A percentile compares a stretch with the other conserved stretches of the same genome.
Conservation (phyloP, 2,113 vertebrate genomes). For the Hiodon alosoides region DNA sequence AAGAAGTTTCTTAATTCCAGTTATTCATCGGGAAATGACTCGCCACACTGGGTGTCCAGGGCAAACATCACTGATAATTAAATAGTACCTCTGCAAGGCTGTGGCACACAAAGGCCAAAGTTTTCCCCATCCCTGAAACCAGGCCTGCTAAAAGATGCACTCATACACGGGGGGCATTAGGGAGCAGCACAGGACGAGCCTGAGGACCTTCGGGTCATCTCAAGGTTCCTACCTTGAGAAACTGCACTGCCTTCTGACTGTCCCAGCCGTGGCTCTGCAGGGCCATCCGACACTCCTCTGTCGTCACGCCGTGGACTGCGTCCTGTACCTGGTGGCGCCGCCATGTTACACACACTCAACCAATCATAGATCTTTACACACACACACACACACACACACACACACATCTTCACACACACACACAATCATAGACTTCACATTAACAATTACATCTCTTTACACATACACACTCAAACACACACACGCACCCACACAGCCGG, state of each 20-base stretch:
- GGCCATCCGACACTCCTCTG: conserved; percentile 82
- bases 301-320: conserved; percentile 87
- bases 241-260: conserved; percentile 72
- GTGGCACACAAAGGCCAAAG: too few relatives aligned
- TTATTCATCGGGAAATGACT: too few relatives aligned
- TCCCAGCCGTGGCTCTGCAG: conserved; percentile 82
- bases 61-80: too few relatives aligned
- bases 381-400: neutral
- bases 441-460: neutral
- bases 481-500: too few relatives aligned
- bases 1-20: too few relatives aligned
- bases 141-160: neutral
- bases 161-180: neutral
- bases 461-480: neutral
- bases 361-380: neutral
- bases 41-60: too few relatives aligned
- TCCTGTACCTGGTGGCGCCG: conserved; percentile 74
- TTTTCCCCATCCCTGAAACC: too few relatives aligned
- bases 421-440: too few relatives aligned
- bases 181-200: neutral
- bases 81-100: too few relatives aligned
- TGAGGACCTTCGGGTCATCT: neutral
- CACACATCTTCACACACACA: neutral
- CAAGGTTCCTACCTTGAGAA: conserved; percentile 87
- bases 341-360: neutral